Conservation (phyloP, 2,888 invertebrate species). For the Eretmocerus hayati region DNA sequence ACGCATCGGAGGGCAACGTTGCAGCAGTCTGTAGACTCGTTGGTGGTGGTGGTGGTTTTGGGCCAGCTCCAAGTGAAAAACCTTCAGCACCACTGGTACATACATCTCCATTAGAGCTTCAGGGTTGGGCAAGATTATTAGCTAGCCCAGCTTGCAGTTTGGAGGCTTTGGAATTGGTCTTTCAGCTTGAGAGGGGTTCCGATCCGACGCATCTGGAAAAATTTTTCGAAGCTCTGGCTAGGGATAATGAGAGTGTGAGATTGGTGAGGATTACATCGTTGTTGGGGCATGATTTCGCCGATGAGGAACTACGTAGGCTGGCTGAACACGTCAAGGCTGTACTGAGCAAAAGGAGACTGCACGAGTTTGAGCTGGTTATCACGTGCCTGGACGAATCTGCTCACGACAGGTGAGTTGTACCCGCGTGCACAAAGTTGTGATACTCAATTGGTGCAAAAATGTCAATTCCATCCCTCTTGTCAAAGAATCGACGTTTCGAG, state of each 20-base stretch:
- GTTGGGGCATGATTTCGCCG: conserved; percentile 51
- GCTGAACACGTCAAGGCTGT: conserved; percentile 48
- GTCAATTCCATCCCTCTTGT: no score
- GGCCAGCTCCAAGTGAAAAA: conserved; percentile 43
- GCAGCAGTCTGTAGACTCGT: conserved; percentile 50
- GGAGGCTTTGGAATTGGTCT: conserved; percentile 50
- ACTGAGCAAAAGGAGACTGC: conserved; percentile 48
- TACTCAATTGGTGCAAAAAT: no score
- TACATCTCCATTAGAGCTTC: conserved; percentile 48
- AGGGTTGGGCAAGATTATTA: conserved; percentile 51
- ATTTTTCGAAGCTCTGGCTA: conserved; percentile 49
- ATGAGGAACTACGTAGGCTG: conserved; percentile 48
- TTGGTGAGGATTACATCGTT: conserved; percentile 50
- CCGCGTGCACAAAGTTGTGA: no score
- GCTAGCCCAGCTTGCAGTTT: conserved; percentile 48
- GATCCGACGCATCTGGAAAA: conserved; percentile 47
- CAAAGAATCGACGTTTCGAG: no score
- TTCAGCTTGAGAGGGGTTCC: conserved; percentile 48
- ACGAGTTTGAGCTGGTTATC: conserved; percentile 51
- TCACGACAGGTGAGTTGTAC: conserved; percentile 45
- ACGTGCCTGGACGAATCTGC: conserved; percentile 52
- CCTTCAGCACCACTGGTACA: conserved; percentile 43
- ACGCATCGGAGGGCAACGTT: conserved; percentile 50
- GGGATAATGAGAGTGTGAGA: conserved; percentile 51
- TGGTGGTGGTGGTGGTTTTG: conserved; percentile 46